phyloP scores from a whole-genome alignment of 2,797 vertebrate species.

The Manis javanica region DNA sequence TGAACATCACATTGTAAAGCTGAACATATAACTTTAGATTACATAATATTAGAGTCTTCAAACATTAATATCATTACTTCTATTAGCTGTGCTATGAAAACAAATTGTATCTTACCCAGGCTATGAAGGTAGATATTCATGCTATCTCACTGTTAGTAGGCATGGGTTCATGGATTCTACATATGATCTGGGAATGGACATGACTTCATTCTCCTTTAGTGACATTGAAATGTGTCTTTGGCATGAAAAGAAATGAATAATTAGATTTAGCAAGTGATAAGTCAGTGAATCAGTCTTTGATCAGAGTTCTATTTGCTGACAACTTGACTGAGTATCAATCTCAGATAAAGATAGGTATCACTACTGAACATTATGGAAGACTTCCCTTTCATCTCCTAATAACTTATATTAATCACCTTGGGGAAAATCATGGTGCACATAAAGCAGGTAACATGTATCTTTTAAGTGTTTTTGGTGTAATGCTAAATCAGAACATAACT shows the following conservation, averaged over 20 bases:
- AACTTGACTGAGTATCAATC: slow-evolving; percentile 24
- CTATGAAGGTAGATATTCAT: slow-evolving; percentile 23
- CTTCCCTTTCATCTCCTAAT: slow-evolving; percentile 20
- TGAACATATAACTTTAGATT: background rate
- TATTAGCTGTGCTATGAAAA: background rate
- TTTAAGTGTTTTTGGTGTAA: slow-evolving; percentile 33
- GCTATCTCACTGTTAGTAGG: slow-evolving; percentile 19
- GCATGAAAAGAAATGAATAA: slow-evolving; percentile 11
- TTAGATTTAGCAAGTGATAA: slow-evolving; percentile 31
- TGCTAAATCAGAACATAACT: background rate
- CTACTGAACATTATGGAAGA: rapidly evolving
- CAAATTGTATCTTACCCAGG: slow-evolving; percentile 8
- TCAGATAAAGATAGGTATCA: slow-evolving; percentile 32
- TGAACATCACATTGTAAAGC: slow-evolving; percentile 29
- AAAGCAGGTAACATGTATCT: background rate
- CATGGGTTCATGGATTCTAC: background rate
- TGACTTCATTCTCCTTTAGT: slow-evolving; percentile 32
- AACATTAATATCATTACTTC: slow-evolving; percentile 12
- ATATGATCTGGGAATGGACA: background rate
- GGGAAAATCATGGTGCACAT: background rate
- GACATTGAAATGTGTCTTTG: background rate
- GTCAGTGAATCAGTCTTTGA: background rate
- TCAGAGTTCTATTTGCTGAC: background rate
- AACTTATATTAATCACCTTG: slow-evolving; percentile 1
- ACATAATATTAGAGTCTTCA: slow-evolving; percentile 5